phyloP scores from a whole-genome alignment of 2,888 invertebrate species.

The Nasonia oneida region DNA sequence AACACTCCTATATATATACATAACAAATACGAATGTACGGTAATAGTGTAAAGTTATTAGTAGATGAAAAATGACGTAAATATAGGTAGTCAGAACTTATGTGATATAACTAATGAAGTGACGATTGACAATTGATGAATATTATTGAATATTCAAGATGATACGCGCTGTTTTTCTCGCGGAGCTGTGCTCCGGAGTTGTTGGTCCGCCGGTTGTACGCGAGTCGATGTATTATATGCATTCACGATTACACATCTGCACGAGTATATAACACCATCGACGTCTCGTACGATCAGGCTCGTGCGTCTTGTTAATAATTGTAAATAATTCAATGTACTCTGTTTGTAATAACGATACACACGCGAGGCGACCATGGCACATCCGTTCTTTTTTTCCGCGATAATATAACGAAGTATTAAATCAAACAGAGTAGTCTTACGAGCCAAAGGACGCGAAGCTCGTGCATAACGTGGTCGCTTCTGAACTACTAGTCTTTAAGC shows the following conservation, averaged over 20 bases:
- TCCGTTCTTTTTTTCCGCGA: conserved; percentile 16
- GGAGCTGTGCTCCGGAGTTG: conserved; percentile 75
- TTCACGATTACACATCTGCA: background rate
- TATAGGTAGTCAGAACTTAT: conserved; percentile 69
- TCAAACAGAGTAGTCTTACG: background rate
- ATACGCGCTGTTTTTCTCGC: conserved; percentile 72
- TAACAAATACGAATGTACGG: conserved; percentile 33
- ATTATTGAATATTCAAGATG: conserved; percentile 48
- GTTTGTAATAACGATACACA: conserved; percentile 18
- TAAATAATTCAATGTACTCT: conserved; percentile 58
- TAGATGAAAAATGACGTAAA: conserved; percentile 54
- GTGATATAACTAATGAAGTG: conserved; percentile 72
- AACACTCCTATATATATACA: conserved; percentile 42
- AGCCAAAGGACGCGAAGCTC: conserved; percentile 15
- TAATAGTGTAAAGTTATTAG: conserved; percentile 52
- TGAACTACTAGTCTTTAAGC: conserved; percentile 71
- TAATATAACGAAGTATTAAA: background rate
- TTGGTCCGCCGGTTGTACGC: conserved; percentile 48
- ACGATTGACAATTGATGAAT: conserved; percentile 61
- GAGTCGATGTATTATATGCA: background rate
- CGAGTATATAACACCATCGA: conserved; percentile 42
- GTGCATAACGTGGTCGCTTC: conserved; percentile 44
- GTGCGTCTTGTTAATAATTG: conserved; percentile 56
- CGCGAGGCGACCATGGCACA: conserved; percentile 13
- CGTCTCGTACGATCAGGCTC: conserved; percentile 29